A percentile compares a stretch with the other conserved stretches of the same genome.
Conservation (phyloP, 2,888 invertebrate genomes). For the Galeruca laticollis region DNA sequence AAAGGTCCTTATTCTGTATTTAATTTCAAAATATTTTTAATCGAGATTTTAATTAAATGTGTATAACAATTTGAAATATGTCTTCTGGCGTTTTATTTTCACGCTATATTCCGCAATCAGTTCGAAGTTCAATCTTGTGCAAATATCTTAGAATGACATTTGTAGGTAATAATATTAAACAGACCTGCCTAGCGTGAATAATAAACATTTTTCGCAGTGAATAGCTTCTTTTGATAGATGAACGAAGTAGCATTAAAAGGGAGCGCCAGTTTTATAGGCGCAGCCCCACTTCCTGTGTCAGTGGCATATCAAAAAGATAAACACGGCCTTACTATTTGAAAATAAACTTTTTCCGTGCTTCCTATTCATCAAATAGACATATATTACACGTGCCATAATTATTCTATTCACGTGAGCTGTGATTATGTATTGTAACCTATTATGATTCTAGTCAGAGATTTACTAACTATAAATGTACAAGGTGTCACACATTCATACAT, state of each 20-base stretch:
- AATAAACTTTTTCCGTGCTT: neutral
- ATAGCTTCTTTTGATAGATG: neutral
- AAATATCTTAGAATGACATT: neutral
- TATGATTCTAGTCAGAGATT: neutral
- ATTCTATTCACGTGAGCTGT: neutral
- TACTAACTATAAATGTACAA: neutral
- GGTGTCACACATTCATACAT: neutral
- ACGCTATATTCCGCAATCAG: too few relatives aligned
- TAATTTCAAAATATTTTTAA: too few relatives aligned
- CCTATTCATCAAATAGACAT: neutral
- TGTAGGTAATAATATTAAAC: neutral
- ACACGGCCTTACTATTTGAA: neutral
- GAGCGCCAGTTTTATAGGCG: constrained; percentile 12
- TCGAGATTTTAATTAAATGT: too few relatives aligned
- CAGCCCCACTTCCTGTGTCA: constrained; percentile 15
- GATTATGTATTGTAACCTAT: neutral
- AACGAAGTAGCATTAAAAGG: constrained; percentile 1
- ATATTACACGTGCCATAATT: neutral
- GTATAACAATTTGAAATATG: too few relatives aligned
- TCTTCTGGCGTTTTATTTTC: too few relatives aligned
- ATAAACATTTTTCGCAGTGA: neutral
- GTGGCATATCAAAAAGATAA: constrained; percentile 3
- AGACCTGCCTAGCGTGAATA: constrained; percentile 3
- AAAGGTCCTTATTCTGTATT: too few relatives aligned
- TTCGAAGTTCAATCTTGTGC: too few relatives aligned